Conservation (phyloP, 2,797 vertebrate species). For the Meriones psammophilus region DNA sequence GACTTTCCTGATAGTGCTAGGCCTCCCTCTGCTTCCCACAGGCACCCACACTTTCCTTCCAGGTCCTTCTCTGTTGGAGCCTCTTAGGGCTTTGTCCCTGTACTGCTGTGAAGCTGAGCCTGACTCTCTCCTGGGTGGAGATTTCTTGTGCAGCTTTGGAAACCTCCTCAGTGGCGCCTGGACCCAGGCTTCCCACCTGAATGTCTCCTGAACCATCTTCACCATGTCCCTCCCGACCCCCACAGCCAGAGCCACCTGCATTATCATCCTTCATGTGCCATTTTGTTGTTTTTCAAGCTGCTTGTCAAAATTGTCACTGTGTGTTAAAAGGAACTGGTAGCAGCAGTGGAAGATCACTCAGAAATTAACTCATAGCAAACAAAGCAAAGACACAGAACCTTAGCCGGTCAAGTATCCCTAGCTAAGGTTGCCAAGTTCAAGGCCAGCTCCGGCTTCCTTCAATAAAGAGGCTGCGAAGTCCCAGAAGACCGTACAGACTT, state of each 20-base stretch:
- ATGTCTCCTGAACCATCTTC: neutral
- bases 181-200: neutral
- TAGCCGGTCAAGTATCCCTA: neutral
- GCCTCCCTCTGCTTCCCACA: neutral
- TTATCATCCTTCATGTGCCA: neutral
- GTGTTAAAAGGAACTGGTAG: neutral
- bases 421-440: neutral
- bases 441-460: neutral
- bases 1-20: neutral
- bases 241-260: too few species aligned
- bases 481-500: neutral
- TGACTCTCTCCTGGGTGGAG: neutral
- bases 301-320: slow-evolving; percentile 1
- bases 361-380: neutral
- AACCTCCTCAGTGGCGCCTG: neutral
- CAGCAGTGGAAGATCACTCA: neutral
- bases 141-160: neutral
- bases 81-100: neutral
- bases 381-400: neutral
- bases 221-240: too few species aligned
- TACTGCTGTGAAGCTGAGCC: neutral
- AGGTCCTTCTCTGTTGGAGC: neutral
- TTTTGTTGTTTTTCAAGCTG: neutral
- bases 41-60: neutral
- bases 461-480: neutral